These are phyloP conservation scores for Onychomys arenicola DNA, from an alignment of 2,797 vertebrate genomes.

Conservation along the genomic window DNA sequence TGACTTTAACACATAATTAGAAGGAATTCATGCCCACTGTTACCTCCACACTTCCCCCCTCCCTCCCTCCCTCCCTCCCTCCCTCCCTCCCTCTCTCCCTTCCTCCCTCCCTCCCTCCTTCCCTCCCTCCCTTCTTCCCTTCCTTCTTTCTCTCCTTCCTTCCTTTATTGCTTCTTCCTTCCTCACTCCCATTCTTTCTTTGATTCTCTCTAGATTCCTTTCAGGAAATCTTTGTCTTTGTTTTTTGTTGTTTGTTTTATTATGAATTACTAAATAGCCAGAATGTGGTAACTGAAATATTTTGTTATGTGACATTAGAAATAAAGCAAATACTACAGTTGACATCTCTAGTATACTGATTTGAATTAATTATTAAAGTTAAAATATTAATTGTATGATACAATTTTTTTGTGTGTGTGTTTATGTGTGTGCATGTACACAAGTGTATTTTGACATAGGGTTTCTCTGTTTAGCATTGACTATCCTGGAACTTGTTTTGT, in stretches of 20 bases:
- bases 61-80: fast-evolving
- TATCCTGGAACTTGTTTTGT: not conserved
- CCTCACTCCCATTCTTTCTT: not conserved
- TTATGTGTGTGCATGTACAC: not conserved
- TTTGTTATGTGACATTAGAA: not conserved
- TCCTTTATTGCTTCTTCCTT: too few species aligned
- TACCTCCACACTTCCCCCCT: fast-evolving
- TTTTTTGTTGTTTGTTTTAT: not conserved
- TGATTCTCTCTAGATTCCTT: not conserved
- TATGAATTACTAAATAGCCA: not conserved
- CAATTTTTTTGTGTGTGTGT: not conserved
- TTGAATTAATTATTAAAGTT: not conserved
- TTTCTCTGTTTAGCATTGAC: not conserved
- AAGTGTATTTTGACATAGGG: not conserved
- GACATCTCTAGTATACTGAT: not conserved
- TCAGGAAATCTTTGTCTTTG: not conserved
- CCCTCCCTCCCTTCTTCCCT: fast-evolving
- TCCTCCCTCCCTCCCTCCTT: fast-evolving
- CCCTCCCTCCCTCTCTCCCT: fast-evolving
- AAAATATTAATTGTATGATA: constrained; percentile 42
- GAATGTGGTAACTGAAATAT: not conserved
- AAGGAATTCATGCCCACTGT: not conserved
- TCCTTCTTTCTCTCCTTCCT: too few species aligned
- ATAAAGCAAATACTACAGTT: not conserved
- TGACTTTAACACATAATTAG: not conserved